phyloP scores from a whole-genome alignment of 1,140 invertebrate genomes.

The Caenorhabditis tropicalis region DNA sequence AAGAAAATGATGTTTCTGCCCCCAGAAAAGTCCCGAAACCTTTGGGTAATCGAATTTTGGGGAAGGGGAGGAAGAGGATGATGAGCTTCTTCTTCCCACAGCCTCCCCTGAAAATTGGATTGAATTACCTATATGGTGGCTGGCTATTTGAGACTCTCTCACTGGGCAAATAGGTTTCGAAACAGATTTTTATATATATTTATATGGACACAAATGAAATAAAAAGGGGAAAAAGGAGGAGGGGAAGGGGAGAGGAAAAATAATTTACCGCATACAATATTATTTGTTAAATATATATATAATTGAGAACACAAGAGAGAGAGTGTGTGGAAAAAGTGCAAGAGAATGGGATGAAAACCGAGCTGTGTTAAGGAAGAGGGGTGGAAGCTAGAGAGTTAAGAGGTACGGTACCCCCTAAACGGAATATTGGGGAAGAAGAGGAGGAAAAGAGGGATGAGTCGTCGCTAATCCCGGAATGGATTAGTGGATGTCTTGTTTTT shows the following conservation, averaged over 20 bases:
- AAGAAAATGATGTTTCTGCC: too few species aligned
- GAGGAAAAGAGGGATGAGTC: not conserved
- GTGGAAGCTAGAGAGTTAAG: not conserved
- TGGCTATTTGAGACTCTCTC: slow-evolving; percentile 40
- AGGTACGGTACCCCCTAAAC: not conserved
- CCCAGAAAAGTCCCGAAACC: too few species aligned
- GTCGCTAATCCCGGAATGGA: slow-evolving; percentile 32
- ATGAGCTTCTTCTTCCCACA: not conserved
- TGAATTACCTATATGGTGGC: slow-evolving; percentile 43
- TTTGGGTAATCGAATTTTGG: slow-evolving; percentile 43
- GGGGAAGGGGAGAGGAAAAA: not conserved
- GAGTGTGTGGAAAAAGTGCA: not conserved
- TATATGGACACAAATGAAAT: not conserved
- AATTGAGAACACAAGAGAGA: not conserved
- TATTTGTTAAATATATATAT: not conserved
- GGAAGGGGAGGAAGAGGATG: slow-evolving; percentile 24
- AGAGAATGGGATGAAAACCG: slow-evolving; percentile 3
- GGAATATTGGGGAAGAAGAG: not conserved
- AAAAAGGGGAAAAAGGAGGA: not conserved
- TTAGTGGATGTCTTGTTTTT: slow-evolving; percentile 33
- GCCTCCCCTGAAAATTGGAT: slow-evolving; percentile 39
- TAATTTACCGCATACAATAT: slow-evolving; percentile 39
- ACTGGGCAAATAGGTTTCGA: slow-evolving; percentile 37
- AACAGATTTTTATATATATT: slow-evolving; percentile 14
- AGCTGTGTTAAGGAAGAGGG: slow-evolving; percentile 15